Percentiles rank a stretch among this genome's conserved stretches.
Conservation (phyloP, 2,888 invertebrate species). For the Amphimallon solstitiale region DNA sequence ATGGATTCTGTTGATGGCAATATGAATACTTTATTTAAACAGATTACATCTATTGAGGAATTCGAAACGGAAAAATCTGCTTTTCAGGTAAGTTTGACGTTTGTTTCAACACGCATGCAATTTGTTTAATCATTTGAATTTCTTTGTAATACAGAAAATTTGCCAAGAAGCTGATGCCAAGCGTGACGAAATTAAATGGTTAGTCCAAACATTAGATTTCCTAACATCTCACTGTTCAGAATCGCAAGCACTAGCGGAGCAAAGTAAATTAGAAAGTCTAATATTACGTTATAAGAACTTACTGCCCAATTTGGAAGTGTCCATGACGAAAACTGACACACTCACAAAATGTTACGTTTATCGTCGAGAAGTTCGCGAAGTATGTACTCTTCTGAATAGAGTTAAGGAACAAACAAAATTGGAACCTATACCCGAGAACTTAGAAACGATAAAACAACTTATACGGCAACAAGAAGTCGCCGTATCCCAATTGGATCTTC, state of each 20-base stretch:
- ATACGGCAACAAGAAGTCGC: conserved; percentile 86
- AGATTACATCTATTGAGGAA: conserved; percentile 86
- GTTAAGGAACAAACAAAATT: conserved; percentile 79
- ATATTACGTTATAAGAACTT: conserved; percentile 90
- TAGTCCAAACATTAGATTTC: conserved; percentile 90
- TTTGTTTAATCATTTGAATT: conserved; percentile 20
- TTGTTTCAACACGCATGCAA: too few species aligned
- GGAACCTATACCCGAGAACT: conserved; percentile 73
- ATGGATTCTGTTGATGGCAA: conserved; percentile 90
- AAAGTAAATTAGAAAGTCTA: conserved; percentile 81
- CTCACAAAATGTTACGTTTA: conserved; percentile 93
- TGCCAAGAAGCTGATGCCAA: conserved; percentile 91
- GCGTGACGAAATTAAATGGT: conserved; percentile 94
- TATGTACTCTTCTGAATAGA: conserved; percentile 79
- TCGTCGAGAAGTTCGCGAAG: conserved; percentile 87
- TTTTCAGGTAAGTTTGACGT: conserved; percentile 84
- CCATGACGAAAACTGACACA: conserved; percentile 92
- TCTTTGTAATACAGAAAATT: conserved; percentile 75
- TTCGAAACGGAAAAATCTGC: conserved; percentile 90
- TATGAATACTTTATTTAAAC: conserved; percentile 74
- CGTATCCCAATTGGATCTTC: conserved; percentile 83
- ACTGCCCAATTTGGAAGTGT: conserved; percentile 91
- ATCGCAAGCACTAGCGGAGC: conserved; percentile 81
- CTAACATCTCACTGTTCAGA: conserved; percentile 85
- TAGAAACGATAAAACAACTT: conserved; percentile 78